Evolutionary conservation across 2,888 invertebrate species (phyloP).

Genomic region (Drosophila atripex): DNA sequence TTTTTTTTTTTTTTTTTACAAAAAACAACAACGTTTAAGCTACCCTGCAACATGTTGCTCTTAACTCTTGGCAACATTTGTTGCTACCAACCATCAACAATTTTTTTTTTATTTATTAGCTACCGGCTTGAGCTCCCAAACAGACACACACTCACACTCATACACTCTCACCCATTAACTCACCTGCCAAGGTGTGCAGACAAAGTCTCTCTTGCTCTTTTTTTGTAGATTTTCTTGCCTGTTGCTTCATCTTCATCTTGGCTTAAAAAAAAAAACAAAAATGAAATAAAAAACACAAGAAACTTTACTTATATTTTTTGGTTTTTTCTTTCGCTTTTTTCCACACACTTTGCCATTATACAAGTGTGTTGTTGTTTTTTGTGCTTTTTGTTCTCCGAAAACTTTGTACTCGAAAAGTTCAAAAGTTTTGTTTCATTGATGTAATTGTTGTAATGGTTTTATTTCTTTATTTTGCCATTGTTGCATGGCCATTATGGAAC

Average conservation of each 20-base stretch:
- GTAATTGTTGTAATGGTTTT: conserved; percentile 33
- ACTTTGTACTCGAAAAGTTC: conserved; percentile 24
- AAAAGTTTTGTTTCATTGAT: conserved; percentile 43
- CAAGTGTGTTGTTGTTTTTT: conserved; percentile 47
- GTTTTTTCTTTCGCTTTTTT: conserved; percentile 29
- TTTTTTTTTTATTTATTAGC: conserved; percentile 19
- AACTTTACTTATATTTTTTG: conserved; percentile 21
- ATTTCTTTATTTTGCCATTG: background rate
- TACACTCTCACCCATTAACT: background rate
- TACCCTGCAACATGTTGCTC: conserved; percentile 22
- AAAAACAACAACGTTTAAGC: too few relatives aligned
- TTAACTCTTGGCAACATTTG: background rate
- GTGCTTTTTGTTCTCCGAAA: conserved; percentile 27
- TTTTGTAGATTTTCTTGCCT: conserved; percentile 34
- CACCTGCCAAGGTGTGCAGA: conserved; percentile 24
- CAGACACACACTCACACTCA: background rate
- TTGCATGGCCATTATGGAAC: conserved; percentile 25
- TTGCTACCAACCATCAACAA: conserved; percentile 1
- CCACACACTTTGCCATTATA: conserved; percentile 55
- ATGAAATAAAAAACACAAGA: too few relatives aligned
- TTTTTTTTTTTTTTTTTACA: background rate
- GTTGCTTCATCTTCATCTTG: conserved; percentile 54
- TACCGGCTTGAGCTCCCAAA: conserved; percentile 13
- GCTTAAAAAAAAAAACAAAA: conserved; percentile 19
- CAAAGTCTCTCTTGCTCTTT: conserved; percentile 22